Percentiles rank a stretch among this genome's conserved stretches.
phyloP scores from a whole-genome alignment of 2,888 invertebrate species.

The Bedellia somnulentella region DNA sequence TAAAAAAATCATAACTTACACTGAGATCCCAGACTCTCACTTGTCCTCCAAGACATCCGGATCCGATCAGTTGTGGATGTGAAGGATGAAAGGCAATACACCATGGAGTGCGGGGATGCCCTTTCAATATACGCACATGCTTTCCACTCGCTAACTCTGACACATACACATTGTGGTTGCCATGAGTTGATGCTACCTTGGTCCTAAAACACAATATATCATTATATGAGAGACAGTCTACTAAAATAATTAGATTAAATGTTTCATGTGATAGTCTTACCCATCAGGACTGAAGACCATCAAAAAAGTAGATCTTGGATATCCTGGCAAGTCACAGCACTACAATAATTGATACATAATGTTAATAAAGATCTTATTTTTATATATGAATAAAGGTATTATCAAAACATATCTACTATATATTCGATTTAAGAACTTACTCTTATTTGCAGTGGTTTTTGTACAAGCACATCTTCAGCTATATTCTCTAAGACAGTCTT shows the following conservation, averaged over 20 bases:
- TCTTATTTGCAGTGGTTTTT: constrained; percentile 63
- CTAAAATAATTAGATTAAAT: background rate
- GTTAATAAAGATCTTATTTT: too few relatives aligned
- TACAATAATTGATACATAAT: constrained; percentile 40
- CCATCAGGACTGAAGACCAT: constrained; percentile 89
- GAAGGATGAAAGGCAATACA: constrained; percentile 87
- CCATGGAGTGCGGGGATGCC: constrained; percentile 90
- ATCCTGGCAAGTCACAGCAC: constrained; percentile 73
- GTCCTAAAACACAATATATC: constrained; percentile 58
- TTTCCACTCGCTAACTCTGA: constrained; percentile 78
- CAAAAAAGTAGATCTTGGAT: constrained; percentile 79
- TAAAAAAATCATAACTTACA: too few relatives aligned
- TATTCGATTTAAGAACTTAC: too few relatives aligned
- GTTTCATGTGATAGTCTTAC: constrained; percentile 42
- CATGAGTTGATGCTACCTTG: constrained; percentile 85
- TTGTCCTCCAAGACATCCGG: constrained; percentile 87
- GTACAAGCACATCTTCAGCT: constrained; percentile 68
- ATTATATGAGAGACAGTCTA: too few relatives aligned
- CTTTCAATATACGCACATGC: constrained; percentile 73
- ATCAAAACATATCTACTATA: too few relatives aligned
- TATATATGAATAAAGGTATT: too few relatives aligned
- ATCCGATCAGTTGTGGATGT: constrained; percentile 79
- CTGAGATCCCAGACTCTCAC: constrained; percentile 84
- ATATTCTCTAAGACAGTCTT: constrained; percentile 60
- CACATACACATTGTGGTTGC: constrained; percentile 86